phyloP scores from a whole-genome alignment of 2,113 vertebrate genomes.

The Buteo buteo region DNA sequence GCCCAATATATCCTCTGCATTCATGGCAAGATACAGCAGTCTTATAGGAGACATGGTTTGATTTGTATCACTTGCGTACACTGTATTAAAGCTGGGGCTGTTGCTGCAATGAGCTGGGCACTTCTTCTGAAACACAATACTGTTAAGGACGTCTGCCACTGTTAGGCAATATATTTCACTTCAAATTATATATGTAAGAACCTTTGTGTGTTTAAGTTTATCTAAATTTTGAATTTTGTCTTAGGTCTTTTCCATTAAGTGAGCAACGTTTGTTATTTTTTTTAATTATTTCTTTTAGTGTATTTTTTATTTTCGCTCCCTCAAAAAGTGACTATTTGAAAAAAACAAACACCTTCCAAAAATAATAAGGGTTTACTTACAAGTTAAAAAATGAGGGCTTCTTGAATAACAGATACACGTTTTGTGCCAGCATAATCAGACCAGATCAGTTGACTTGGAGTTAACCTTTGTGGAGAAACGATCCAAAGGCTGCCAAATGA shows the following conservation, averaged over 20 bases:
- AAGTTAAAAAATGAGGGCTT: not conserved
- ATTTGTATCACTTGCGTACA: not conserved
- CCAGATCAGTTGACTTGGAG: not conserved
- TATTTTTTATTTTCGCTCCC: not conserved
- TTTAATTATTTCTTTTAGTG: not conserved
- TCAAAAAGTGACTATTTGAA: not conserved
- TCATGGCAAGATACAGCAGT: not conserved
- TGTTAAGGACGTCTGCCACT: not conserved
- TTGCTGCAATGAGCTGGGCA: not conserved
- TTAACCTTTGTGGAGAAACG: not conserved
- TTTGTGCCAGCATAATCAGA: not conserved
- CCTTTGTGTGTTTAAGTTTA: not conserved
- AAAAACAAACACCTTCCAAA: not conserved
- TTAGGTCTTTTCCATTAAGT: not conserved
- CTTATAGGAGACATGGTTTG: accelerated
- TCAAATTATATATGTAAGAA: not conserved
- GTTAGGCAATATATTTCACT: not conserved
- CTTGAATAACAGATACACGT: not conserved
- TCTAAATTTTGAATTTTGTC: not conserved
- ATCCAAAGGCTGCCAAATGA: not conserved
- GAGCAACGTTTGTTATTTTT: not conserved
- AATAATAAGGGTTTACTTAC: not conserved
- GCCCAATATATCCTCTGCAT: not conserved
- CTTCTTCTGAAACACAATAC: not conserved
- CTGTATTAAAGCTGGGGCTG: not conserved